phyloP scores from a whole-genome alignment of 2,797 vertebrate species.

The Hipposideros larvatus region DNA sequence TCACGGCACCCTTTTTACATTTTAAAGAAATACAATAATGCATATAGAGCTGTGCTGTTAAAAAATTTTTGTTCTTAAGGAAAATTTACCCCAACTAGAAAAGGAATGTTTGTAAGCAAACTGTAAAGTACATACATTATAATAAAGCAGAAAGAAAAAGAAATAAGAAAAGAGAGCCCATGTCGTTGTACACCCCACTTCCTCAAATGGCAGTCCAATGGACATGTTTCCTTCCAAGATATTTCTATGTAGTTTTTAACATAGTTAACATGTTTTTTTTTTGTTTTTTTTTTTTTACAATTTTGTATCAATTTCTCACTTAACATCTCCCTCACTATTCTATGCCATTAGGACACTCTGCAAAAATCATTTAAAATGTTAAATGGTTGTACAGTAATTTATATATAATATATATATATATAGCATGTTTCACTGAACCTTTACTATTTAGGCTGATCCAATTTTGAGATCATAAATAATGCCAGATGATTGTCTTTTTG shows the following conservation, averaged over 20 bases:
- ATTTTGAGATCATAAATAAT: neutral
- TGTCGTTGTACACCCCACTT: too few relatives aligned
- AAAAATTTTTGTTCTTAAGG: neutral
- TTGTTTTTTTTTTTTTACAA: neutral
- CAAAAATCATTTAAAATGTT: neutral
- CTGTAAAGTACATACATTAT: neutral
- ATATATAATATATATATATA: neutral
- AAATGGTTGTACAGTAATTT: neutral
- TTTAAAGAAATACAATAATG: neutral
- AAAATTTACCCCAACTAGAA: neutral
- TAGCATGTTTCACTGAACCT: neutral
- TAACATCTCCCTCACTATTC: neutral
- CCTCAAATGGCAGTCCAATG: neutral
- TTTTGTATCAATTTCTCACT: neutral
- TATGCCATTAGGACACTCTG: neutral
- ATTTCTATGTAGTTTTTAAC: neutral
- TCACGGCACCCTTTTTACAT: neutral
- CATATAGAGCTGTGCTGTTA: neutral
- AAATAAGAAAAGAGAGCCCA: neutral
- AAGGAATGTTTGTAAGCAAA: constrained; percentile 36
- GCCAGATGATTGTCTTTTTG: neutral
- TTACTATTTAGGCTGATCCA: neutral
- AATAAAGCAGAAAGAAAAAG: neutral
- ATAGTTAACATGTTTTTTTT: neutral
- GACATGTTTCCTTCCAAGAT: neutral